phyloP scores from a whole-genome alignment of 2,113 vertebrate species.

The Coregonus clupeaformis region DNA sequence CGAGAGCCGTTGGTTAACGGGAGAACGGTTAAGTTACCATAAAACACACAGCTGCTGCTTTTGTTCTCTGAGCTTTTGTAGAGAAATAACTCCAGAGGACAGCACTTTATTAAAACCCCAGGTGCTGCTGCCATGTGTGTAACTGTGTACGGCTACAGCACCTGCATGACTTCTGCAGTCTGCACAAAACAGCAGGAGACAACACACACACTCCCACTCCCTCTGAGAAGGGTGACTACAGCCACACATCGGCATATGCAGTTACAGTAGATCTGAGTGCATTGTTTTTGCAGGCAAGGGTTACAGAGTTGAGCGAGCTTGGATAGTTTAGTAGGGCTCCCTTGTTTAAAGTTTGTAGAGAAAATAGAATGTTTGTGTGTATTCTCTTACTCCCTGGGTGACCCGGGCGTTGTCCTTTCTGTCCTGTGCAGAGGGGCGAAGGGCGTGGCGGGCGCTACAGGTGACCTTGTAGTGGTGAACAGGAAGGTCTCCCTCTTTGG shows the following conservation, averaged over 20 bases:
- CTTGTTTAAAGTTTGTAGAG: slow-evolving; percentile 10
- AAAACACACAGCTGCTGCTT: slow-evolving; percentile 48
- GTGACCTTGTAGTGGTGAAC: slow-evolving; percentile 78
- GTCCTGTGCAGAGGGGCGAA: slow-evolving; percentile 41
- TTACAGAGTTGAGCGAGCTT: no score
- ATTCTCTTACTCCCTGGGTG: slow-evolving; percentile 69
- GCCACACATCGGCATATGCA: no score
- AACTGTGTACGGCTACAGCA: no score
- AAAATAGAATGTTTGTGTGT: no score
- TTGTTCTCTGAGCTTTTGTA: slow-evolving; percentile 30
- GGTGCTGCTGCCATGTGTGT: neutral
- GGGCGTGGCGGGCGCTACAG: slow-evolving; percentile 61
- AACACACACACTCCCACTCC: no score
- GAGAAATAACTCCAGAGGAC: slow-evolving; percentile 31
- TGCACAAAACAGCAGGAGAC: no score
- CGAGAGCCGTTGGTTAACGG: slow-evolving; percentile 19
- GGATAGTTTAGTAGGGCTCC: no score
- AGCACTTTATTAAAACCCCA: slow-evolving; percentile 25
- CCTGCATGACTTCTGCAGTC: no score
- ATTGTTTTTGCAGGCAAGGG: no score
- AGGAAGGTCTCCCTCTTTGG: slow-evolving; percentile 74
- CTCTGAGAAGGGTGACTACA: no score
- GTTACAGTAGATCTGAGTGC: no score
- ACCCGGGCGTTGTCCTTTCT: slow-evolving; percentile 71
- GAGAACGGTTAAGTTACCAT: slow-evolving; percentile 37